Percentiles rank a stretch among this genome's conserved stretches.
Evolutionary conservation across 2,113 vertebrate species (phyloP).

Genomic region (Cinclus cinclus): DNA sequence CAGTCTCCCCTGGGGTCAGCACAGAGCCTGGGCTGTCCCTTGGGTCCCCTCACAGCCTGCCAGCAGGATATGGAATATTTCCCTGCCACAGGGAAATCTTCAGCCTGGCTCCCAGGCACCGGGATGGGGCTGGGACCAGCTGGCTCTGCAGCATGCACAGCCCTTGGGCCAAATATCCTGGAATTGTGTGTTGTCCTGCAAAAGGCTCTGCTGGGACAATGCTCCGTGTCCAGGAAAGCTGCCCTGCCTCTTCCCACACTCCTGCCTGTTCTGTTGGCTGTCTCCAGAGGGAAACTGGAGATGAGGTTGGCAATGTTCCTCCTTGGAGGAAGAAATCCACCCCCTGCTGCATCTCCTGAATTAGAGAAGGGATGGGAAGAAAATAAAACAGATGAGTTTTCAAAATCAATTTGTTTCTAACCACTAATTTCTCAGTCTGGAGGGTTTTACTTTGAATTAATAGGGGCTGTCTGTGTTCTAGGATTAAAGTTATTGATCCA

Average conservation of each 20-base stretch:
- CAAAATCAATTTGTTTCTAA: not conserved
- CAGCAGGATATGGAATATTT: not conserved
- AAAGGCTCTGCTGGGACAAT: not conserved
- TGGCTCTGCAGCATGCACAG: not conserved
- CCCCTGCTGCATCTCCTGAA: not conserved
- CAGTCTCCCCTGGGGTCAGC: not conserved
- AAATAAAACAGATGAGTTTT: not conserved
- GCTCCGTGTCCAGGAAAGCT: not conserved
- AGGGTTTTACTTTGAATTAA: not conserved
- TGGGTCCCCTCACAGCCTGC: not conserved
- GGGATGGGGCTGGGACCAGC: not conserved
- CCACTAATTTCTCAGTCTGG: not conserved
- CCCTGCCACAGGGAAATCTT: not conserved
- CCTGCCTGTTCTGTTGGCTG: not conserved
- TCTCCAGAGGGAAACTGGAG: not conserved
- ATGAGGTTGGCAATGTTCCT: not conserved
- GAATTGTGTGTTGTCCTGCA: not conserved
- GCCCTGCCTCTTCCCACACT: not conserved
- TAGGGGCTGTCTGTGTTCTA: not conserved
- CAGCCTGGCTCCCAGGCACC: not conserved
- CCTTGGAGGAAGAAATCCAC: not conserved
- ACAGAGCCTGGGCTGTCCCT: not conserved
- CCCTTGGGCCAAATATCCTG: not conserved
- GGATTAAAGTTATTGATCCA: slow-evolving; percentile 29
- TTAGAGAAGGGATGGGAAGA: not conserved